These are phyloP conservation scores for Cephus runcator DNA, from an alignment of 2,888 invertebrate genomes.

Conservation along the genomic window DNA sequence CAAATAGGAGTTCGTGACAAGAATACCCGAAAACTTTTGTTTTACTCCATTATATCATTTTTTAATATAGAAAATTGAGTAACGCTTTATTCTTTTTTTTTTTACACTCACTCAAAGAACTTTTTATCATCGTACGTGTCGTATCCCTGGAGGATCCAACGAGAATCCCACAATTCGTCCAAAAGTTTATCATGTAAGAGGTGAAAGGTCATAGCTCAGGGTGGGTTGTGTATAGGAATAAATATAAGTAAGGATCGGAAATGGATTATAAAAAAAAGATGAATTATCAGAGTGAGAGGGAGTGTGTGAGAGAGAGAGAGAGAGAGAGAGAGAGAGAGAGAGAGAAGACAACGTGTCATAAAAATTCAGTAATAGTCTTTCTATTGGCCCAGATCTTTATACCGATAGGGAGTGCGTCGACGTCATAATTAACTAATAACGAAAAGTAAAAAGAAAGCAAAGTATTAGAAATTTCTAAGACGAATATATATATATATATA, in stretches of 20 bases:
- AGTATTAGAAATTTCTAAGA: background rate
- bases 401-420: constrained; percentile 2
- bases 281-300: background rate
- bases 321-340: background rate
- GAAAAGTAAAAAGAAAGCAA: constrained; percentile 2
- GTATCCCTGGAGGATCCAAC: background rate
- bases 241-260: background rate
- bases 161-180: background rate
- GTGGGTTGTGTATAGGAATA: background rate
- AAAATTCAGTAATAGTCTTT: constrained; percentile 3
- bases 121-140: background rate
- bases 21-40: background rate
- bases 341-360: background rate
- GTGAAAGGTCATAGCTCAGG: background rate
- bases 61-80: background rate
- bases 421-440: background rate
- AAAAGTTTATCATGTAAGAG: background rate
- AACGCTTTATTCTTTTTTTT: background rate
- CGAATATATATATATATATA: background rate
- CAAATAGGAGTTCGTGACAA: background rate
- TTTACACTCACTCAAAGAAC: background rate
- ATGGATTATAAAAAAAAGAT: background rate
- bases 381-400: constrained; percentile 12
- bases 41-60: background rate
- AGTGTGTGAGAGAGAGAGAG: no score